phyloP scores from a whole-genome alignment of 2,888 invertebrate species.

The Myathropa florea region DNA sequence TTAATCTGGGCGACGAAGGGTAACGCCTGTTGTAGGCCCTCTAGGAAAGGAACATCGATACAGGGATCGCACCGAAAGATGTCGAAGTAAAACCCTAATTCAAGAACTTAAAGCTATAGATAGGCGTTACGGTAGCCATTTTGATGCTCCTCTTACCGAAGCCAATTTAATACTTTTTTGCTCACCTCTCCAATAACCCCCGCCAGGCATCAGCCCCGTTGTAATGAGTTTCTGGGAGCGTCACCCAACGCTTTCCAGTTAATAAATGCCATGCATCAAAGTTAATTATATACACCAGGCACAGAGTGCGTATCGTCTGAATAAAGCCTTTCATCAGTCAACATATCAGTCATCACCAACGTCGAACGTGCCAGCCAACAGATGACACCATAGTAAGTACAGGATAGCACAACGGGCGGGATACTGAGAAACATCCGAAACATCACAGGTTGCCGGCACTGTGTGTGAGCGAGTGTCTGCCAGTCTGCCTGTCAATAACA shows the following conservation, averaged over 20 bases:
- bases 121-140: neutral
- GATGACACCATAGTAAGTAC: neutral
- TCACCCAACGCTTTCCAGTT: slow-evolving; percentile 33
- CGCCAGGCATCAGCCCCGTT: neutral
- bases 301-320: slow-evolving; percentile 4
- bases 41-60: no score
- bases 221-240: slow-evolving; percentile 2
- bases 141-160: neutral
- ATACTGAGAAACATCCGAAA: neutral
- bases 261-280: slow-evolving; percentile 50
- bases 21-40: neutral
- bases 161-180: neutral
- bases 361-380: neutral
- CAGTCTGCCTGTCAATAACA: slow-evolving; percentile 19
- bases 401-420: neutral
- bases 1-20: neutral
- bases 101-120: neutral
- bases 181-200: neutral
- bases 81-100: neutral
- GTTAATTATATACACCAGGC: slow-evolving; percentile 43
- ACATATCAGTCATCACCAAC: slow-evolving; percentile 46
- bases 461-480: neutral
- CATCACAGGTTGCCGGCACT: neutral
- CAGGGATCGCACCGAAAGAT: neutral
- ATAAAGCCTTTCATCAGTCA: slow-evolving; percentile 54